A percentile compares a stretch with the other conserved stretches of the same genome.
Evolutionary conservation across 2,888 invertebrate genomes (phyloP).

Genomic region (Harmothoe impar): DNA sequence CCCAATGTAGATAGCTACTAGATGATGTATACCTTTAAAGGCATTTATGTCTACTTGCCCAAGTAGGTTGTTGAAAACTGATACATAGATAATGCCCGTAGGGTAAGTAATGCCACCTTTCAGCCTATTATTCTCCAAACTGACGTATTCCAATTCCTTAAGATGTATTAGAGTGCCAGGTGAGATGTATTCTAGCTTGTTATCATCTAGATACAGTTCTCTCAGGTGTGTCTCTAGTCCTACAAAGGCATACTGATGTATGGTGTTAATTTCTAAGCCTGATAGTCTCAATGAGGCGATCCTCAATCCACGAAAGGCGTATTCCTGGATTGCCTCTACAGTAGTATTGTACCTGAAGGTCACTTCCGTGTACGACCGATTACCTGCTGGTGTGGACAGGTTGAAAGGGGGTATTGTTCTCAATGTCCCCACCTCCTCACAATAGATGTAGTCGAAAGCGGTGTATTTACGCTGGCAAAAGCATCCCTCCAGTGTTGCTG

Average conservation of each 20-base stretch:
- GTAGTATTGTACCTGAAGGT: conserved; percentile 12
- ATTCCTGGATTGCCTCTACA: background rate
- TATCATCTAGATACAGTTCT: conserved; percentile 45
- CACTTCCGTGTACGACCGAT: background rate
- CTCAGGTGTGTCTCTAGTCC: conserved; percentile 21
- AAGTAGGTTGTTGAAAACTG: conserved; percentile 11
- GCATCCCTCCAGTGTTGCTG: background rate
- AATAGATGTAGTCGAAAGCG: conserved; percentile 31
- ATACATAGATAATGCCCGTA: background rate
- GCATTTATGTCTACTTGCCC: background rate
- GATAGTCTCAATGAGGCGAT: background rate
- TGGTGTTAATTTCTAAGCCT: background rate
- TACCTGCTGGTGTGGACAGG: background rate
- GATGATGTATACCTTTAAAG: background rate
- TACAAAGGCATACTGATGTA: background rate
- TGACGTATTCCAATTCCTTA: background rate
- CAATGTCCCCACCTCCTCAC: background rate
- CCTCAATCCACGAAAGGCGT: background rate
- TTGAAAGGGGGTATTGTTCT: background rate
- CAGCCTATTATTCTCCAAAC: conserved; percentile 32
- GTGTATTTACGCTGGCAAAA: conserved; percentile 28
- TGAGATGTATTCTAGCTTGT: background rate
- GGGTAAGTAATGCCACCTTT: background rate
- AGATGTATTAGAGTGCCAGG: background rate
- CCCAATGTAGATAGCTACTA: conserved; percentile 10